These are phyloP conservation scores for Eurystomus glaucurus DNA, from an alignment of 2,797 vertebrate genomes.

Conservation along the genomic window DNA sequence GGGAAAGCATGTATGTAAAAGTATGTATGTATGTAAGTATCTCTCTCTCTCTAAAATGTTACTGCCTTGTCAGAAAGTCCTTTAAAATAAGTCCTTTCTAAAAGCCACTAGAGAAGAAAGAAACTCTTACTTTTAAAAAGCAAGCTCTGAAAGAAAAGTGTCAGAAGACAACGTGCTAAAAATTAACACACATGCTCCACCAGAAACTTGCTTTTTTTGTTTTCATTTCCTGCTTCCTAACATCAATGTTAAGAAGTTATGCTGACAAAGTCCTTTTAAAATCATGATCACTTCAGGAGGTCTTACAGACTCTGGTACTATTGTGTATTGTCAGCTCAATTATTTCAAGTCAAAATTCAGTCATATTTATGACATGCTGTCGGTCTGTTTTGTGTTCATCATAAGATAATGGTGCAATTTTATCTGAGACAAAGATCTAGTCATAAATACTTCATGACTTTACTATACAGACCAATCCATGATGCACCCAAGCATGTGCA, in stretches of 20 bases:
- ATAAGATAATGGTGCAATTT: conserved; percentile 56
- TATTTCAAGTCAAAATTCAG: conserved; percentile 27
- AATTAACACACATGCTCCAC: neutral
- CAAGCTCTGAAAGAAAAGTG: neutral
- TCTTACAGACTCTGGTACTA: neutral
- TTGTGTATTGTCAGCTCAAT: neutral
- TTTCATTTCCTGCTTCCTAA: neutral
- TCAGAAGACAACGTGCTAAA: neutral
- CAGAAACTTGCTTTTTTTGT: neutral
- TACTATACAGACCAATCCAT: neutral
- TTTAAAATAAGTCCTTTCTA: neutral
- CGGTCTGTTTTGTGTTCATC: conserved; percentile 4
- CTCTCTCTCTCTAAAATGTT: neutral
- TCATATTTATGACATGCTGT: conserved; percentile 22
- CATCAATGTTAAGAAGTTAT: neutral
- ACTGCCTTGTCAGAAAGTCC: neutral
- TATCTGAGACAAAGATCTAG: conserved; percentile 12
- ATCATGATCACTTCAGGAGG: conserved; percentile 6
- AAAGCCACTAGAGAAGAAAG: neutral
- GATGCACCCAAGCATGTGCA: neutral
- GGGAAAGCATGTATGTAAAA: neutral
- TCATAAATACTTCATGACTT: conserved; percentile 63
- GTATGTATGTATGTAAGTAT: neutral
- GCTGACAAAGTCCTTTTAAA: conserved; percentile 46
- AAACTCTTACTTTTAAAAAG: neutral